Base-by-base conservation (phyloP, 2,113 vertebrate genomes). In the Bos javanicus region DNA sequence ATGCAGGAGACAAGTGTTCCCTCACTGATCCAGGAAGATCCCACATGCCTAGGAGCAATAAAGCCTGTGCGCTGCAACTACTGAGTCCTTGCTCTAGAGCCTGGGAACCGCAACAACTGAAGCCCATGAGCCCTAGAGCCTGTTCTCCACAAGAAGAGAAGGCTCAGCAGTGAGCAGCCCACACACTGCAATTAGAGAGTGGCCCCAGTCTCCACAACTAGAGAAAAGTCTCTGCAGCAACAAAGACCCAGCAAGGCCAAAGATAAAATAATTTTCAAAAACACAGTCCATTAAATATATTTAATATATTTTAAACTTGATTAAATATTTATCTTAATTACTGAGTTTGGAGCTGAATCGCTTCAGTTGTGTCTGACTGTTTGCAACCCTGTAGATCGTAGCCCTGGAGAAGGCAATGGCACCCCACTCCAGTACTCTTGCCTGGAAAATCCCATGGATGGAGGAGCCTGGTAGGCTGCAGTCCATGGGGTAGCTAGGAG, bases 311-410 rank as follows among this genome's bases (percentile, higher is more conserved):
- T 95, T 57, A 62, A 67, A 71, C 36, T 48, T 39, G 92, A 87
- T 87, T 95, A 93, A 80, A 91, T 90, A 80, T 76, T 95, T 93
- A 39, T 59, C 85, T 87, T 83, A 60, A 92, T 76, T 76, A 62
- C 23, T 54, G 19, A 62, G 46, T 46, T 82, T 85, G 54, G 11
- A 1, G 28, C 36, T 43, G 36, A 74, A 74, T 74, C 21, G 2
- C 62, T 67, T 67, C 33, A 67, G 16, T 19, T 67, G 33, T 67
- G 33, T 67, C 62, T 17, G 16, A 54, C 54, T 54, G 16, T 39
- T 23, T 74, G 36, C 3, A 11, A 25, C 36, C 10, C 36, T 39
- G 21, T 23, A 23, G 67, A 39, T 25, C 6, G 10, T 39, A 74
- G 67, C 36, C 36, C 36, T 2, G 11, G 48, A 48, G 48, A 48